Conservation (phyloP, 1,140 invertebrate species). For the Probaryconus sp. region DNA sequence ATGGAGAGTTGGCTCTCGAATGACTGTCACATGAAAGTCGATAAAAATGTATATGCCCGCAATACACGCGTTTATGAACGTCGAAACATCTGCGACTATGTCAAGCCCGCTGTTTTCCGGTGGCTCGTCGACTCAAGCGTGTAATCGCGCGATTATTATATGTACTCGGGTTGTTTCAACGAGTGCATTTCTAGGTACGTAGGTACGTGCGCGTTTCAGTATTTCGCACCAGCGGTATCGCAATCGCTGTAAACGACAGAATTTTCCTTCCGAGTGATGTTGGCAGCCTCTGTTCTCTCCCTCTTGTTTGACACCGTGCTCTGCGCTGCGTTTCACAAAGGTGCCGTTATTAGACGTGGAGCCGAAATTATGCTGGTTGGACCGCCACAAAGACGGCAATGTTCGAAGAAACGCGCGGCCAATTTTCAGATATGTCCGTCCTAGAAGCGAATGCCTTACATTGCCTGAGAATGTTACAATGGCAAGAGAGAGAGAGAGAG, state of each 20-base stretch:
- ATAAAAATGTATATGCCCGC: neutral
- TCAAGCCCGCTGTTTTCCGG: constrained; percentile 17
- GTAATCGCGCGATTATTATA: constrained; percentile 41
- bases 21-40: too few species aligned
- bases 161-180: constrained; percentile 25
- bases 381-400: constrained; percentile 28
- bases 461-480: constrained; percentile 10
- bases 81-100: constrained; percentile 13
- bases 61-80: constrained; percentile 4
- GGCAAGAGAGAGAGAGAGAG: neutral
- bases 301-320: constrained; percentile 24
- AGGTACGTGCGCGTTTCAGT: constrained; percentile 1
- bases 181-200: constrained; percentile 18
- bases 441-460: constrained; percentile 8
- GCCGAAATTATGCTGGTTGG: constrained; percentile 60
- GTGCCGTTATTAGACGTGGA: constrained; percentile 61
- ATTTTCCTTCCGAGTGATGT: constrained; percentile 39
- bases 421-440: constrained; percentile 44
- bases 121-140: constrained; percentile 12
- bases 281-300: constrained; percentile 37
- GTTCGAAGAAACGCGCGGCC: constrained; percentile 20
- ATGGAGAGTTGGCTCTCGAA: too few species aligned
- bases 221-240: constrained; percentile 4
- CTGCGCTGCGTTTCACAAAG: constrained; percentile 51
- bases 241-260: constrained; percentile 34